These are phyloP conservation scores for Caretta caretta DNA, from an alignment of 2,113 vertebrate species.

Conservation along the genomic window DNA sequence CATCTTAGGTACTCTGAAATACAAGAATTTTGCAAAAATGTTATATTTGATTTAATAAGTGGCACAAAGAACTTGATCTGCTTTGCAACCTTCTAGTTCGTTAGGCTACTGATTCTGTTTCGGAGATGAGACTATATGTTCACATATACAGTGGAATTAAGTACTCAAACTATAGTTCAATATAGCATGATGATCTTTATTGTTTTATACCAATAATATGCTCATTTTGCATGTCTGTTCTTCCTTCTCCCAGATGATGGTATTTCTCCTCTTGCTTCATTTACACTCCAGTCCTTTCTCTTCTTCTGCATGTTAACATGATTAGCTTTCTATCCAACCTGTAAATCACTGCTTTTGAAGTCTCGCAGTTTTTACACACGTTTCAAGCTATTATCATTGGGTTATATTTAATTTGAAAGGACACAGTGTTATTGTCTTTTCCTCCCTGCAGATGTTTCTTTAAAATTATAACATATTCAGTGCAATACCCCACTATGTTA, in stretches of 20 bases:
- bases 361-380: constrained; percentile 24
- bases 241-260: constrained; percentile 5
- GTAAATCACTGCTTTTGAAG: constrained; percentile 14
- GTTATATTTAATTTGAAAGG: constrained; percentile 17
- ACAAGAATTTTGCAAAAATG: background rate
- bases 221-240: constrained; percentile 33
- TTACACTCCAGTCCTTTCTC: constrained; percentile 23
- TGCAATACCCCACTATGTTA: background rate
- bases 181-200: background rate
- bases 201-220: constrained; percentile 23
- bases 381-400: constrained; percentile 34
- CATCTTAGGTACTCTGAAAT: constrained; percentile 23
- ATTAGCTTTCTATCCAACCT: constrained; percentile 46
- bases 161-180: background rate
- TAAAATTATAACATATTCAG: constrained; percentile 24
- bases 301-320: constrained; percentile 35
- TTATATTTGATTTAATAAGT: constrained; percentile 26
- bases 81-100: constrained; percentile 22
- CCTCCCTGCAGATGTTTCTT: constrained; percentile 41
- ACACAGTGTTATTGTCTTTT: background rate
- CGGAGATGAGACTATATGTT: background rate
- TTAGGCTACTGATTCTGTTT: background rate
- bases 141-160: background rate
- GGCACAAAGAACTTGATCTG: constrained; percentile 33
- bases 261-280: constrained; percentile 10